phyloP scores from a whole-genome alignment of 2,888 invertebrate genomes.

The Eristalinus sepulchralis region DNA sequence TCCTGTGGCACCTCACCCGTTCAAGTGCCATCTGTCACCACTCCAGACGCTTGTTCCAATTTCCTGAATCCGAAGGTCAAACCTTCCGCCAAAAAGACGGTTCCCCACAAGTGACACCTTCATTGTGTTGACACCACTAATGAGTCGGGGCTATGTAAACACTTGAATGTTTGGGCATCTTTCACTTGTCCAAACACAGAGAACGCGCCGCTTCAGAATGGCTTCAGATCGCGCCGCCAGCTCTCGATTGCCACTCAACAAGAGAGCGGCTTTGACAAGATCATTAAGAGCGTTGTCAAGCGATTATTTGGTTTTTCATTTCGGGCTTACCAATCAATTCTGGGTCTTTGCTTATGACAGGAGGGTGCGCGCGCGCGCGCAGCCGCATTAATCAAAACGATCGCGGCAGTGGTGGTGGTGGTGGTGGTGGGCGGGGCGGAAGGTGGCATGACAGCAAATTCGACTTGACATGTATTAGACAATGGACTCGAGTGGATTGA shows the following conservation, averaged over 20 bases:
- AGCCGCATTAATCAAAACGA: slow-evolving; percentile 26
- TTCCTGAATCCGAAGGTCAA: background rate
- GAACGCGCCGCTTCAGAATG: background rate
- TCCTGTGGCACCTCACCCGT: too few relatives aligned
- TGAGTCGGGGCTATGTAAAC: background rate
- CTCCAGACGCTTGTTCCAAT: background rate
- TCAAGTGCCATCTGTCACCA: too few relatives aligned
- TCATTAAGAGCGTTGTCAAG: slow-evolving; percentile 17
- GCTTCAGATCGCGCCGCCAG: background rate
- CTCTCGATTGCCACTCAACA: slow-evolving; percentile 12
- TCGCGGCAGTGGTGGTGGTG: background rate
- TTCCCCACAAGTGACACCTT: background rate
- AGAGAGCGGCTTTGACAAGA: slow-evolving; percentile 20
- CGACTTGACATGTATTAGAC: slow-evolving; percentile 21
- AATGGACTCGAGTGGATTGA: slow-evolving; percentile 12
- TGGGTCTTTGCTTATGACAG: background rate
- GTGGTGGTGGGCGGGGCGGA: background rate
- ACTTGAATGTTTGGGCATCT: slow-evolving; percentile 10
- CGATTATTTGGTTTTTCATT: background rate
- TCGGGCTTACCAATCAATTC: background rate
- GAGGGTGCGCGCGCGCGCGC: background rate
- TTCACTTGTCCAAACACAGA: slow-evolving; percentile 12
- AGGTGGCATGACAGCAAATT: background rate
- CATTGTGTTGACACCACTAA: slow-evolving; percentile 11
- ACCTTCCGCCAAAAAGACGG: background rate